A percentile compares a stretch with the other conserved stretches of the same genome.
These are phyloP conservation scores for Cacatua alba DNA, from an alignment of 2,113 vertebrate species.

Conservation along the genomic window DNA sequence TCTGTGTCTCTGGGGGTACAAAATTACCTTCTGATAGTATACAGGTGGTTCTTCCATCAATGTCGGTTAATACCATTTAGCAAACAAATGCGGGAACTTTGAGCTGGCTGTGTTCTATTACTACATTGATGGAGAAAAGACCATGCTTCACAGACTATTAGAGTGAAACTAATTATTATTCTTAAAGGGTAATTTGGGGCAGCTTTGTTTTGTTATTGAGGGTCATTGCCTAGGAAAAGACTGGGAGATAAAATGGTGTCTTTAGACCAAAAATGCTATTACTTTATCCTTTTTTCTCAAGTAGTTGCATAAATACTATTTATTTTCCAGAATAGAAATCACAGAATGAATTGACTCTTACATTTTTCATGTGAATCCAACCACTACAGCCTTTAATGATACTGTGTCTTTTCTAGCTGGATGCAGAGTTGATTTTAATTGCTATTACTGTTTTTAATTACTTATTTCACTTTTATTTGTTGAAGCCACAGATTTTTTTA, in stretches of 20 bases:
- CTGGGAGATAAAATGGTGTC: neutral
- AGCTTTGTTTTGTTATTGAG: neutral
- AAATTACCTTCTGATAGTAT: neutral
- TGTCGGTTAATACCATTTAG: neutral
- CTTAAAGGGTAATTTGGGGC: neutral
- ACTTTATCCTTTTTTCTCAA: neutral
- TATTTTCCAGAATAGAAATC: neutral
- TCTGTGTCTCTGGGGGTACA: neutral
- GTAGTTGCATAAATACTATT: neutral
- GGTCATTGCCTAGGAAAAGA: neutral
- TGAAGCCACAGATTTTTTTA: neutral
- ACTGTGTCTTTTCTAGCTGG: neutral
- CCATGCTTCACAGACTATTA: neutral
- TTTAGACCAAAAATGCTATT: conserved; percentile 9
- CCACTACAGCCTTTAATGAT: neutral
- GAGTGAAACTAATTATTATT: neutral
- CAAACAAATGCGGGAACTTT: neutral
- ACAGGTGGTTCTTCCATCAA: neutral
- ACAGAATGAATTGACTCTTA: neutral
- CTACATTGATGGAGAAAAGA: neutral
- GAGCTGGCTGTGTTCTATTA: neutral
- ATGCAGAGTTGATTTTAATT: neutral
- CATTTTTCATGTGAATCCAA: neutral
- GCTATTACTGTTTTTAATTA: neutral
- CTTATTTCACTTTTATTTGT: neutral